These are phyloP conservation scores for Chroicocephalus ridibundus DNA, from an alignment of 2,113 vertebrate genomes.

Conservation along the genomic window DNA sequence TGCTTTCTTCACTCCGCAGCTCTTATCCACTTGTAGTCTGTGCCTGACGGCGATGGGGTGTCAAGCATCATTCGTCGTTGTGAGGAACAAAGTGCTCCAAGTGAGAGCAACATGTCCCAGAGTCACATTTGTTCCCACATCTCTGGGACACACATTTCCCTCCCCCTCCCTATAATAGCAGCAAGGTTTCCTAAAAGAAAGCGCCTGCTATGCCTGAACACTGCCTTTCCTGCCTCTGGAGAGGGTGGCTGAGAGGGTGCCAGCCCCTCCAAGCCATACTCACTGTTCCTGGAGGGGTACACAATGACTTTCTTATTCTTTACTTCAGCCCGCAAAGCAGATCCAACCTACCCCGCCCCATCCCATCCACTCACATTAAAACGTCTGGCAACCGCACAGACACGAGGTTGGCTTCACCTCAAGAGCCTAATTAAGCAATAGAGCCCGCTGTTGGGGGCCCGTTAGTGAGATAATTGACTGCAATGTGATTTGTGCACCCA, in stretches of 20 bases:
- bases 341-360: neutral
- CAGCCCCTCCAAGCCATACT: neutral
- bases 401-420: constrained; percentile 1
- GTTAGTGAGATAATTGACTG: constrained; percentile 40
- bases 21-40: neutral
- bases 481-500: neutral
- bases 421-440: constrained; percentile 51
- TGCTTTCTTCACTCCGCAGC: neutral
- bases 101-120: neutral
- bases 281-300: neutral
- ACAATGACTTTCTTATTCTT: neutral
- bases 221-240: neutral
- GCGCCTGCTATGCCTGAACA: neutral
- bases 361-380: neutral
- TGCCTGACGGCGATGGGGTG: neutral
- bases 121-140: neutral
- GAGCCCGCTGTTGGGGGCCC: neutral
- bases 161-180: neutral
- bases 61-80: neutral
- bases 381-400: neutral
- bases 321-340: neutral
- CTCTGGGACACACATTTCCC: neutral
- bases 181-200: neutral
- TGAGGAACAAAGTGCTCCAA: neutral
- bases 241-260: neutral